A percentile compares a stretch with the other conserved stretches of the same genome.
Conservation (phyloP, 2,888 invertebrate genomes). For the Pegoplata infirma region DNA sequence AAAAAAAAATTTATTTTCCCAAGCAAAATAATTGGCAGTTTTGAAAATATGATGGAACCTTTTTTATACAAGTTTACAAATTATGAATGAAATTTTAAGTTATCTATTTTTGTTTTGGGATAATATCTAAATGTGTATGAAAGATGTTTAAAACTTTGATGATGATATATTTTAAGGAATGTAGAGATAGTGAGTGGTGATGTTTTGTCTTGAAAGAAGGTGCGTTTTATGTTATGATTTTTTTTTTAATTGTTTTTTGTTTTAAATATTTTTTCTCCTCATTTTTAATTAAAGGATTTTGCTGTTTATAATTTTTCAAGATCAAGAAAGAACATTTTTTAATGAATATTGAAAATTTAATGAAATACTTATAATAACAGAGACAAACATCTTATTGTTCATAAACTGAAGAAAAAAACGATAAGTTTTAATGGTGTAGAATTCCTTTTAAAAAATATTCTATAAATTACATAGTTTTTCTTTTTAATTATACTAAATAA, state of each 20-base stretch:
- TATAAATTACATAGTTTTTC: no score
- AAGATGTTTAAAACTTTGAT: not conserved
- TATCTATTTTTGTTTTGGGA: not conserved
- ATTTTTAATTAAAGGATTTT: not conserved
- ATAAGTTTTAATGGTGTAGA: no score
- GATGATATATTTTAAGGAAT: not conserved
- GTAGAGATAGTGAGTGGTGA: not conserved
- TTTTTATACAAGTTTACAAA: not conserved
- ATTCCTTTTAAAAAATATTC: no score
- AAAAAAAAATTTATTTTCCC: not conserved
- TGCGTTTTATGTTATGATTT: slow-evolving; percentile 4
- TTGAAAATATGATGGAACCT: not conserved
- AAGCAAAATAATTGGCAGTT: not conserved
- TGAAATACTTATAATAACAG: no score
- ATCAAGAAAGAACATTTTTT: not conserved
- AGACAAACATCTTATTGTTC: no score
- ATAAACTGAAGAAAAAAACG: no score
- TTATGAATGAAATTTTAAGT: not conserved
- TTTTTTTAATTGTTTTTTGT: not conserved
- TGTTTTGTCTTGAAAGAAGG: slow-evolving; percentile 25
- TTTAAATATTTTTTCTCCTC: not conserved
- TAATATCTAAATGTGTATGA: not conserved
- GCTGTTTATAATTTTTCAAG: not conserved
- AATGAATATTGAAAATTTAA: no score
- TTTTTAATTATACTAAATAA: no score